phyloP scores from a whole-genome alignment of 2,888 invertebrate species.

The Neoitamus cyanurus region DNA sequence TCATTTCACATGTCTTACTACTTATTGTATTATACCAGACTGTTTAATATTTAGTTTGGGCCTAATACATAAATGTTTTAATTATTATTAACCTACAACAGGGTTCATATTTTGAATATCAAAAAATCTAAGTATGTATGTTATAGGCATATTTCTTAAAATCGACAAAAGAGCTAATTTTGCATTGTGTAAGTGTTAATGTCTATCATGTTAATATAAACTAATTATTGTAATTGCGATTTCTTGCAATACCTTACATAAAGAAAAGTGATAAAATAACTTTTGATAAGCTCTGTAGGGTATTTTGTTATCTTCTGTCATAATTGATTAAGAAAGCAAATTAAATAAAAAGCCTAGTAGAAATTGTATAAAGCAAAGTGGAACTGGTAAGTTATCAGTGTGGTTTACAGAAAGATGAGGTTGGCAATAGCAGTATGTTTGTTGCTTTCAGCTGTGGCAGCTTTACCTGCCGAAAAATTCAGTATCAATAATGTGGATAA shows the following conservation, averaged over 20 bases:
- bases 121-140: too few relatives aligned
- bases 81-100: too few relatives aligned
- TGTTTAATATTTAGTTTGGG: too few relatives aligned
- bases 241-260: too few relatives aligned
- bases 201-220: not conserved
- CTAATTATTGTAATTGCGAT: not conserved
- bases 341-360: not conserved
- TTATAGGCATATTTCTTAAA: too few relatives aligned
- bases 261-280: not conserved
- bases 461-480: not conserved
- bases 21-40: too few relatives aligned
- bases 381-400: not conserved
- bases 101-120: too few relatives aligned
- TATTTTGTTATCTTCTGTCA: not conserved
- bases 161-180: too few relatives aligned
- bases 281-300: not conserved
- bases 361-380: not conserved
- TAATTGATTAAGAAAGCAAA: not conserved
- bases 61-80: too few relatives aligned
- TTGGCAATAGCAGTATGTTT: not conserved
- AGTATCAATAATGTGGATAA: not conserved
- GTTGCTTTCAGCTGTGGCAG: not conserved
- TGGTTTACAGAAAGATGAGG: not conserved
- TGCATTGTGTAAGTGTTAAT: too few relatives aligned
- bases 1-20: too few relatives aligned